A percentile compares a stretch with the other conserved stretches of the same genome.
Evolutionary conservation across 1,140 invertebrate genomes (phyloP).

Genomic region (Cydia splendana): DNA sequence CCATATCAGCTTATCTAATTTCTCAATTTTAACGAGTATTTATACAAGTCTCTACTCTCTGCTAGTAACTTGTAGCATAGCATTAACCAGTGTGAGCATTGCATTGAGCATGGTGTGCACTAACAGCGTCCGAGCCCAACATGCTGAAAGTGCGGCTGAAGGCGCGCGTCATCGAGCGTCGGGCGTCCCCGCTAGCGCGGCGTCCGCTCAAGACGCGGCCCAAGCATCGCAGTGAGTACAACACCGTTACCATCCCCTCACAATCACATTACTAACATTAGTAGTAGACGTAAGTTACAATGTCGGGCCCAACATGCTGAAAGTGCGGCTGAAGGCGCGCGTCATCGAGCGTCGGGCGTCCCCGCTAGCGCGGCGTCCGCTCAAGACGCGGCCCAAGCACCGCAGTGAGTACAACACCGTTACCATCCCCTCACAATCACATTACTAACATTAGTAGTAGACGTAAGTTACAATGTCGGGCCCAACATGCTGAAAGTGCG

Average conservation of each 20-base stretch:
- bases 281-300: constrained; percentile 77
- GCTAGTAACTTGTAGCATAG: constrained; percentile 32
- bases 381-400: constrained; percentile 83
- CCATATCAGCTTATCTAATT: too few relatives aligned
- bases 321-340: constrained; percentile 97
- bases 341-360: constrained; percentile 94
- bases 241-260: background rate
- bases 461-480: constrained; percentile 88
- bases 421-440: background rate
- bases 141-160: constrained; percentile 97
- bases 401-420: background rate
- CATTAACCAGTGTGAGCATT: constrained; percentile 8
- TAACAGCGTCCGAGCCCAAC: constrained; percentile 97
- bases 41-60: background rate
- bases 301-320: constrained; percentile 97
- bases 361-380: constrained; percentile 91
- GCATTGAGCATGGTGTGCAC: constrained; percentile 57
- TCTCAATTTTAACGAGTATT: too few relatives aligned
- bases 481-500: constrained; percentile 98
- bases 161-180: constrained; percentile 95
- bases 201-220: constrained; percentile 89
- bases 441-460: too few relatives aligned
- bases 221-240: constrained; percentile 76
- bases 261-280: too few relatives aligned
- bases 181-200: constrained; percentile 91